phyloP scores from a whole-genome alignment of 2,797 vertebrate genomes.

The Adelosebastes latens region DNA sequence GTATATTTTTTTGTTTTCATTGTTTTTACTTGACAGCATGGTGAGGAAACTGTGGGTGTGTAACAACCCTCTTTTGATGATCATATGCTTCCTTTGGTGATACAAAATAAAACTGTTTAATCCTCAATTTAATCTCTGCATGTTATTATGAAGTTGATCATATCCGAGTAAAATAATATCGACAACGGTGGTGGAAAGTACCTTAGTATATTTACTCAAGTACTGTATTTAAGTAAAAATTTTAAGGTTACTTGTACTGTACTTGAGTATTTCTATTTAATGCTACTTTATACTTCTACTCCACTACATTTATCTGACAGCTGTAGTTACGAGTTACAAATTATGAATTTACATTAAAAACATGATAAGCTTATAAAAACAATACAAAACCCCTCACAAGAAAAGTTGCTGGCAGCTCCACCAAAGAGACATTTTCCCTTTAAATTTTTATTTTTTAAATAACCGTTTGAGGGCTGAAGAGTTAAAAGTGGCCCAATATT shows the following conservation, averaged over 20 bases:
- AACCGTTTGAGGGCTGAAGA: not conserved
- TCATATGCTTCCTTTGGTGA: conserved; percentile 61
- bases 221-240: not conserved
- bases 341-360: not conserved
- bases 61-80: conserved; percentile 46
- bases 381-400: not conserved
- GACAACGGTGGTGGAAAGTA: not conserved
- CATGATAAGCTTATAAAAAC: not conserved
- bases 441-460: not conserved
- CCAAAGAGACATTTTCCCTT: not conserved
- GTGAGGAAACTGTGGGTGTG: conserved; percentile 45
- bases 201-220: not conserved
- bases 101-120: conserved; percentile 67
- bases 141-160: not conserved
- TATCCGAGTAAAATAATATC: not conserved
- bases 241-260: not conserved
- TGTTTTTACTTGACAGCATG: conserved; percentile 61
- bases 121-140: conserved; percentile 18
- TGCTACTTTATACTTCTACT: not conserved
- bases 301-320: not conserved
- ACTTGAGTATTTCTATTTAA: not conserved
- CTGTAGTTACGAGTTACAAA: not conserved
- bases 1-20: conserved; percentile 35
- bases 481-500: not conserved
- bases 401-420: not conserved